Percentiles rank a stretch among this genome's conserved stretches.
phyloP scores from a whole-genome alignment of 2,888 invertebrate genomes.

The Amphiduros pacificus region DNA sequence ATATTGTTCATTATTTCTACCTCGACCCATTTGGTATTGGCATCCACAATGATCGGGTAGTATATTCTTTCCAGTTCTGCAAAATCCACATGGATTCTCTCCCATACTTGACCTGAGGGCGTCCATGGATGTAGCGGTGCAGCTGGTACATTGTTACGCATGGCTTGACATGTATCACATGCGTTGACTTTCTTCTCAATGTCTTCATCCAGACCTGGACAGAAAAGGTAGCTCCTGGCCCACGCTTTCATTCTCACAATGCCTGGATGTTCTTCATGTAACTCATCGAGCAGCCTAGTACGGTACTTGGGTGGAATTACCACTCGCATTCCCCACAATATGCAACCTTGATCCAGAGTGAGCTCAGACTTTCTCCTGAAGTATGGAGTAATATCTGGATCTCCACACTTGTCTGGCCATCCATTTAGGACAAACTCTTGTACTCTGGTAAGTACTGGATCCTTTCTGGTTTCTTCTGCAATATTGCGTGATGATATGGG shows the following conservation, averaged over 20 bases:
- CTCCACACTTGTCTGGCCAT: background rate
- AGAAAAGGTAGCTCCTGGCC: slow-evolving; percentile 2
- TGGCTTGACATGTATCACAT: background rate
- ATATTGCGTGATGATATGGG: background rate
- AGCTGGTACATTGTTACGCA: background rate
- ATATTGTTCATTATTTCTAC: background rate
- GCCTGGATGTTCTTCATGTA: slow-evolving; percentile 6
- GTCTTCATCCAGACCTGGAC: background rate
- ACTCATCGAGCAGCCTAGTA: background rate
- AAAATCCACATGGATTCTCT: background rate
- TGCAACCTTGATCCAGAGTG: slow-evolving; percentile 8
- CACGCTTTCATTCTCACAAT: background rate
- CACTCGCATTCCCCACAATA: slow-evolving; percentile 7
- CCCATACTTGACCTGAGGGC: background rate
- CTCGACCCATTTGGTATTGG: background rate
- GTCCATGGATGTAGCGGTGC: background rate
- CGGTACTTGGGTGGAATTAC: slow-evolving; percentile 1
- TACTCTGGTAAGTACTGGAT: background rate
- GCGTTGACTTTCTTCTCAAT: slow-evolving; percentile 1
- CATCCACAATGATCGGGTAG: background rate
- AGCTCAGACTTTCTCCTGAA: background rate
- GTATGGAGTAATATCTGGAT: background rate
- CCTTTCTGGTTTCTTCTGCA: background rate
- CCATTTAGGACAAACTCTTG: background rate
- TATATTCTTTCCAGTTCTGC: background rate